These are phyloP conservation scores for Podarcis lilfordi DNA, from an alignment of 2,797 vertebrate genomes.

Conservation along the genomic window DNA sequence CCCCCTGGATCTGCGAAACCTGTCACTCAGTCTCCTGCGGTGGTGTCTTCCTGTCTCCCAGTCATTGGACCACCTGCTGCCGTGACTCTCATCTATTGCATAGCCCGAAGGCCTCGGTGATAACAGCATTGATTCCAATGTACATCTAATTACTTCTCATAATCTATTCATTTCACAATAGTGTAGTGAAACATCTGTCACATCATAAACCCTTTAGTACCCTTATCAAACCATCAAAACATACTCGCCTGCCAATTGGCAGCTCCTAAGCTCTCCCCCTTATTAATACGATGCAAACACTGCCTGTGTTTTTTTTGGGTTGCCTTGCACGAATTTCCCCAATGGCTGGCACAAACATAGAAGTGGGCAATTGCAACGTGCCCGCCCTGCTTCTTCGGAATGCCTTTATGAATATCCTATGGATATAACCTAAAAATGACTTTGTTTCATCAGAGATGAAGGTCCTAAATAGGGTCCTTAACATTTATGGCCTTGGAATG, in stretches of 20 bases:
- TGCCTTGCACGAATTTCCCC: constrained; percentile 79
- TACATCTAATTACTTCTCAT: constrained; percentile 99
- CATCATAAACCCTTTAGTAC: constrained; percentile 92
- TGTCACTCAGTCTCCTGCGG: constrained; percentile 87
- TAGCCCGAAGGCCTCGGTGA: constrained; percentile 93
- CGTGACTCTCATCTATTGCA: constrained; percentile 88
- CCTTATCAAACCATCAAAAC: constrained; percentile 88
- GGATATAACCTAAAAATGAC: constrained; percentile 72
- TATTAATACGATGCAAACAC: constrained; percentile 83
- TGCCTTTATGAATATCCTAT: constrained; percentile 60
- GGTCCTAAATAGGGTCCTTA: constrained; percentile 73
- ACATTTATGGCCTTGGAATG: constrained; percentile 69
- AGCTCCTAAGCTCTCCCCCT: constrained; percentile 77
- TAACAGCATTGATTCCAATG: constrained; percentile 99
- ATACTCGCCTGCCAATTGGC: constrained; percentile 84
- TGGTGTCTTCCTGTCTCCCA: constrained; percentile 87
- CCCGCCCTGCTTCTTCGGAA: constrained; percentile 67
- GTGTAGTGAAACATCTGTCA: constrained; percentile 98
- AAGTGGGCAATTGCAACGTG: constrained; percentile 69
- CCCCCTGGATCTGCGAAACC: constrained; percentile 89
- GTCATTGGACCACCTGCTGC: constrained; percentile 89
- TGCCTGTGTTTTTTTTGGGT: constrained; percentile 74
- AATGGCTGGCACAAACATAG: constrained; percentile 72
- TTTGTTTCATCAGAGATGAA: constrained; percentile 71
- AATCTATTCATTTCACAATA: constrained; percentile 99